Base-by-base conservation (phyloP, 2,888 invertebrate genomes). In the Plemyria rubiginata region DNA sequence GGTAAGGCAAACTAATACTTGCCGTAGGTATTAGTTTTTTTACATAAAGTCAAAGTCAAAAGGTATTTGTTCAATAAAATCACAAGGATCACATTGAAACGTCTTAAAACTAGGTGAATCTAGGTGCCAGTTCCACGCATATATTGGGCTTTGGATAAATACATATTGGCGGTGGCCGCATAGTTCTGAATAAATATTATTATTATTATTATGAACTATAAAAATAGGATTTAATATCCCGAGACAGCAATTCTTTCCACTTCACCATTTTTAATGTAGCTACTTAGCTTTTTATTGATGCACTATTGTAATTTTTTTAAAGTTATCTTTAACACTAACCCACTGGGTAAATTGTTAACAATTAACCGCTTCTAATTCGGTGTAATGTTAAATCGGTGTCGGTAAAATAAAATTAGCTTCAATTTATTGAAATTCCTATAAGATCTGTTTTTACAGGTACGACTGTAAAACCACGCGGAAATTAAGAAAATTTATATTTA, bases 381-480 rank as follows among this genome's bases (percentile, higher is more conserved):
- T 68, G 64, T 48, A 16, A 29, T 51, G 58, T 52, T 54, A 50
- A 54, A 48, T 54, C 57, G 62, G 78, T 78, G 77, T 66, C 68
- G 77, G 77, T 66, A 46, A 1, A n/a, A 43, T 65, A 48, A 45
- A 9, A 36, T 60, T 58, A 48, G 50, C 12, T 62, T 50, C 32
- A 46, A 45, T 60, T 29, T 45, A 38, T 53, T 58, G 67, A 69
- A 68, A 70, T 70, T 72, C 67, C 70, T 61, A 70, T 72, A 81
- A 79, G 74, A 72, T 85, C 78, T 89, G 82, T 89, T 79, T 85
- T 90, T 88, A 71, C 92, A 91, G 91, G 91, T 90, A 85, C 89
- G 79, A 73, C 88, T 91, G 79, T 92, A 90, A 85, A 81, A 81
- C 86, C 60, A 71, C 83, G 79, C 66, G 84, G 85, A 82, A 80